Evolutionary conservation across 1,140 invertebrate genomes (phyloP), one percentile per base, ranked within the genome.

Genomic region (Neelides sp.): DNA sequence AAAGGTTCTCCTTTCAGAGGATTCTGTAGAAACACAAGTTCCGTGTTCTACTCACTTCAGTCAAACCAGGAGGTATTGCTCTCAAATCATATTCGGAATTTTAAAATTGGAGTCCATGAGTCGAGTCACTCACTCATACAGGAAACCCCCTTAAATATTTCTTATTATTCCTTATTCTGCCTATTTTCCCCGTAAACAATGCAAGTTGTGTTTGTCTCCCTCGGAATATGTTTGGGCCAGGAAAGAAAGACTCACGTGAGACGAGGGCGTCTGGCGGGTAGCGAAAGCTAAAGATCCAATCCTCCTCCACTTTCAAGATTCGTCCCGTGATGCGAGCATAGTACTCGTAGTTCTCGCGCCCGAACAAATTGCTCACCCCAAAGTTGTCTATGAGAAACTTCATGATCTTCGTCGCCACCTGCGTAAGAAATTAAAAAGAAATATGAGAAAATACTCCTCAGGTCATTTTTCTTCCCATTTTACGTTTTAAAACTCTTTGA

Each of bases 311-410:
- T 63, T 87, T 83, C 23, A 94, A 69, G 58, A 92, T 85, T 42
- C 89, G 72, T 1, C 90, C 89, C n/a, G 89, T 93, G 34, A 93
- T 90, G 20, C 86, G 75, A 3, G 91, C 90, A 69, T 98, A 98
- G 69, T 91, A 98, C 69, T 96, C 89, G 65, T 98, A 96, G 68
- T 96, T 97, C 35, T 93, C 83, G 39, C 85, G 78, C 2, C 92
- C 92, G 70, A 97, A 98, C 43, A 98, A 75, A 68, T 94, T 87
- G 39, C 83, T 85, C 24, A 86, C 82, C 37, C 90, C 92, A 75
- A 97, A 98, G 68, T 95, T 89, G 68, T 96, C 90, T 63, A 98
- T 96, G 63, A 92, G 79, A 69, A 84, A 89, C 66, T 93, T 88
- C 79, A 95, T 93, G 36, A 93, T 85, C 59, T 84, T 78, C 13